phyloP scores from a whole-genome alignment of 2,797 vertebrate genomes.

The Poeciliopsis presidionis region DNA sequence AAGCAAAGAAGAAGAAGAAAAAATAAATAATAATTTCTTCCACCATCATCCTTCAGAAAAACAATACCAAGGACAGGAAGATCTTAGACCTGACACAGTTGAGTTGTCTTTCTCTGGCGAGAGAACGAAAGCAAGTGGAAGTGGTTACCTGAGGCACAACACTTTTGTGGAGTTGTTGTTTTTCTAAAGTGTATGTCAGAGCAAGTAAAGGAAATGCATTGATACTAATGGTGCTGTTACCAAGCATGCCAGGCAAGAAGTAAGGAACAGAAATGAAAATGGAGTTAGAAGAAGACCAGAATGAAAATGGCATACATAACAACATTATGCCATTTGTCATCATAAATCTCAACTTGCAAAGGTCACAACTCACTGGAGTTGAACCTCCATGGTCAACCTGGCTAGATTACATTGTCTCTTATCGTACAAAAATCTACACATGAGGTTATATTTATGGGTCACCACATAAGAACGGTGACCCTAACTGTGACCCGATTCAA shows the following conservation, averaged over 20 bases:
- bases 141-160: conserved; percentile 15
- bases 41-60: conserved; percentile 31
- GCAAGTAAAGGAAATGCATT: conserved; percentile 19
- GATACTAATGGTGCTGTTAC: conserved; percentile 13
- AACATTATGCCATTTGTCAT: not conserved
- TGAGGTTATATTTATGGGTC: not conserved
- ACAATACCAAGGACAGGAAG: conserved; percentile 15
- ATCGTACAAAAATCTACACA: not conserved
- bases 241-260: conserved; percentile 26
- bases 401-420: not conserved
- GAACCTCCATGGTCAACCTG: not conserved
- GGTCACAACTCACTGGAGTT: not conserved
- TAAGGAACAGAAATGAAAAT: conserved; percentile 24
- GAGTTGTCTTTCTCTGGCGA: conserved; percentile 29
- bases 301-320: not conserved
- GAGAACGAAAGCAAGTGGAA: conserved; percentile 23
- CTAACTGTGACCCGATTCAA: too few relatives aligned
- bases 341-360: not conserved
- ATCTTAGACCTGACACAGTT: conserved; percentile 39
- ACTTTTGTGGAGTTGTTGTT: not conserved
- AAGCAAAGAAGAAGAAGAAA: conserved; percentile 8
- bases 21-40: conserved; percentile 27
- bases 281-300: conserved; percentile 20
- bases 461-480: too few relatives aligned
- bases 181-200: conserved; percentile 24